phyloP scores from a whole-genome alignment of 2,888 invertebrate genomes.

The Heliconius ismenius region DNA sequence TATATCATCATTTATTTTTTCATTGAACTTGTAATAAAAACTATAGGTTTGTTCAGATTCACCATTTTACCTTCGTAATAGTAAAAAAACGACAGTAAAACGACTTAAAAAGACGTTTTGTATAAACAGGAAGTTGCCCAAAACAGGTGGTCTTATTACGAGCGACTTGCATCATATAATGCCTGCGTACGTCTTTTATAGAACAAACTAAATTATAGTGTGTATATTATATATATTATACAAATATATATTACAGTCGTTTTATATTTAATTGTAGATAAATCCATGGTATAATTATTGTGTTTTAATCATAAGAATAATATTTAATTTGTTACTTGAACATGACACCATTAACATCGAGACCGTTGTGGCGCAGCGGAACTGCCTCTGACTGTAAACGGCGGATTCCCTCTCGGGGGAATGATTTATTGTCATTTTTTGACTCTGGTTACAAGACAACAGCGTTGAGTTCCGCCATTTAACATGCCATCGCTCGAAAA shows the following conservation, averaged over 20 bases:
- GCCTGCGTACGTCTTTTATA: neutral
- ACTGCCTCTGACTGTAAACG: too few relatives aligned
- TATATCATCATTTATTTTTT: constrained; percentile 1
- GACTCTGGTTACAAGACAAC: too few relatives aligned
- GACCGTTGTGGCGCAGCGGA: too few relatives aligned
- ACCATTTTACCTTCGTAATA: constrained; percentile 5
- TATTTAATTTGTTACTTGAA: too few relatives aligned
- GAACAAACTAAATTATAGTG: neutral
- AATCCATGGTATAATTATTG: too few relatives aligned
- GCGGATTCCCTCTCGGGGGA: too few relatives aligned
- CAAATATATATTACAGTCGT: neutral
- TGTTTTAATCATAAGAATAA: too few relatives aligned
- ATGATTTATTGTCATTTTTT: too few relatives aligned
- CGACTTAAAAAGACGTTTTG: constrained; percentile 21
- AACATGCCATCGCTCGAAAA: too few relatives aligned
- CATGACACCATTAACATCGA: too few relatives aligned
- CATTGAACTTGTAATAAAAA: constrained; percentile 1
- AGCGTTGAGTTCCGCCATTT: too few relatives aligned
- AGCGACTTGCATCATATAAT: constrained; percentile 20
- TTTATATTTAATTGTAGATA: too few relatives aligned
- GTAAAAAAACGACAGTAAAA: constrained; percentile 13
- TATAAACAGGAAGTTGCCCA: constrained; percentile 28
- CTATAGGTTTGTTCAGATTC: neutral
- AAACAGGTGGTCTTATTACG: constrained; percentile 28
- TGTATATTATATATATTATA: neutral